Base-by-base conservation (phyloP, 2,888 invertebrate species). In the Drosophila aldrichi region DNA sequence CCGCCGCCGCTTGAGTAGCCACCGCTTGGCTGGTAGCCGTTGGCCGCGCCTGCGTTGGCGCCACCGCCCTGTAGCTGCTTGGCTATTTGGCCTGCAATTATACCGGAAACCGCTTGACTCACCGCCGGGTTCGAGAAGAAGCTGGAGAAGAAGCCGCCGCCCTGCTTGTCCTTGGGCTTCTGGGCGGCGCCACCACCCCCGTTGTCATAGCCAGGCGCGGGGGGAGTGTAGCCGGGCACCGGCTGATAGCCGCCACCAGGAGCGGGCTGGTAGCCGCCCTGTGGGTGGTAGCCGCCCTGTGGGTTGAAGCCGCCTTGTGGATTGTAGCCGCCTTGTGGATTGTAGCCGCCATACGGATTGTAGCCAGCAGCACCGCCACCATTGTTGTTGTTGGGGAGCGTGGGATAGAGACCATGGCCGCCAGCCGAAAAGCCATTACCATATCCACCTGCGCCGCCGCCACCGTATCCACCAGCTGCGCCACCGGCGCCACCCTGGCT, bases 31-130 rank as follows among this genome's bases (percentile, higher is more conserved):
- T 90, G 86, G 57, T 87, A 88, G 38, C 83, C 73, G 7, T 71
- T 75, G 20, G 79, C 81, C 25, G 81, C 88, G 12, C 74, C 81
- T 12, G 81, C 88, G 55, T 88, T 88, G 7, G 46, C 51, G 14
- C 91, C 91, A 9, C 93, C 92, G 2, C 92, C 92, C 54, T 92
- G 90, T 25, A 93, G 77, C 38, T 90, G 81, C 68, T 92, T 92
- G 44, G 92, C 86, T 52, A 92, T 91, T 85, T 92, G 92, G 48
- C 92, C 92, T 52, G 93, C 91, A 85, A 92, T 91, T 55, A 93
- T 87, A 67, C 93, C 93, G 66, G 90, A 89, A 40, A 92, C 91
- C 29, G 92, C 93, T 77, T 92, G 91, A 88, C 89, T 90, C 54
- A 93, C 92, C 64, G 90, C 88, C 68, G 93, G 93, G 77, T 91